Evolutionary conservation across 2,797 vertebrate genomes (phyloP).

Genomic region (Mus caroli): DNA sequence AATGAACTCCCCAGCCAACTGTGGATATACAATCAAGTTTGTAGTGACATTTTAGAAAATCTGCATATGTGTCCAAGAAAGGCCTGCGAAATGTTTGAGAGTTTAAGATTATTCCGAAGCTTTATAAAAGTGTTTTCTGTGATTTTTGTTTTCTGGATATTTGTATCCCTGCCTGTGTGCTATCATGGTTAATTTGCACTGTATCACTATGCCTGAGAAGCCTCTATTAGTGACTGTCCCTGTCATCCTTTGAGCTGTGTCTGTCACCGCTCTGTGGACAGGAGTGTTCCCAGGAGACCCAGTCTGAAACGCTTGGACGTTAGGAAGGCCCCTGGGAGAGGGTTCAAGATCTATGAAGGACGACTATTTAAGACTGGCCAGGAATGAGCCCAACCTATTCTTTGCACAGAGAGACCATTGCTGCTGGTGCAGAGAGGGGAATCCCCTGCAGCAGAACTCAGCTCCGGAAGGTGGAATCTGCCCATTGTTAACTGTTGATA

Average conservation of each 20-base stretch:
- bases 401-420: background rate
- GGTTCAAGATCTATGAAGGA: background rate
- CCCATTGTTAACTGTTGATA: background rate
- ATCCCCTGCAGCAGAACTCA: background rate
- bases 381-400: background rate
- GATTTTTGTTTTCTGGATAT: background rate
- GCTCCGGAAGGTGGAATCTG: background rate
- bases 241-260: background rate
- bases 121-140: background rate
- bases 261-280: background rate
- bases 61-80: background rate
- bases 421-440: background rate
- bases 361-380: background rate
- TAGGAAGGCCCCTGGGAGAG: constrained; percentile 29
- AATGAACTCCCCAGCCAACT: background rate
- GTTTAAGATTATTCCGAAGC: background rate
- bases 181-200: background rate
- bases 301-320: background rate
- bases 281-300: background rate
- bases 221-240: background rate
- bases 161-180: background rate
- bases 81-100: background rate
- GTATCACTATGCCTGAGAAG: background rate
- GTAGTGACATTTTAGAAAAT: background rate
- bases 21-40: background rate